Conservation (phyloP, 2,888 invertebrate species). For the Volucella inanis region DNA sequence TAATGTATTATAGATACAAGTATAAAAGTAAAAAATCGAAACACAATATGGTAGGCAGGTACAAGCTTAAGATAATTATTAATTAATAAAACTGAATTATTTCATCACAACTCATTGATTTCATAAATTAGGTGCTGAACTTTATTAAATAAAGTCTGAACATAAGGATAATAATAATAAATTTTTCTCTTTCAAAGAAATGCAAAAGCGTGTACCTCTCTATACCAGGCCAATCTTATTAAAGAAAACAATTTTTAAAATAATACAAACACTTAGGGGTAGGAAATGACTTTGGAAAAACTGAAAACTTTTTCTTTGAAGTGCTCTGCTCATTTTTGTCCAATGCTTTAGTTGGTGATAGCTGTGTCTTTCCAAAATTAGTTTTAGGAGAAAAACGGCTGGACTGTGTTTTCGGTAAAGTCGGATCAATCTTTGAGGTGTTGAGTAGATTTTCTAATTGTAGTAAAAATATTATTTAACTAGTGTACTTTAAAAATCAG, state of each 20-base stretch:
- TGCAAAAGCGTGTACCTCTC: too few species aligned
- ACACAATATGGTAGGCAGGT: too few species aligned
- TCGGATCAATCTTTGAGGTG: conserved; percentile 83
- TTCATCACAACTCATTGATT: too few species aligned
- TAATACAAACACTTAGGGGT: conserved; percentile 43
- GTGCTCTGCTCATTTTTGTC: conserved; percentile 62
- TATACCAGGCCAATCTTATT: too few species aligned
- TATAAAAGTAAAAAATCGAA: too few species aligned
- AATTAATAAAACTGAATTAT: too few species aligned
- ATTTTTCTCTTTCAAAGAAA: too few species aligned
- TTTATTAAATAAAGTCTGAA: too few species aligned
- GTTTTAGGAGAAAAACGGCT: conserved; percentile 78
- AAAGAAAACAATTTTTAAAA: too few species aligned
- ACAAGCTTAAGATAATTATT: too few species aligned
- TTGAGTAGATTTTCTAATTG: conserved; percentile 72
- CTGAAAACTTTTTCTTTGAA: conserved; percentile 81
- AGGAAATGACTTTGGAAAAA: conserved; percentile 80
- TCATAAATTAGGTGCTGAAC: too few species aligned
- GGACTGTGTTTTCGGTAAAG: conserved; percentile 58
- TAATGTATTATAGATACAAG: not conserved
- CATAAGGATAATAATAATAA: too few species aligned
- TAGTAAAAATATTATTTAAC: not conserved
- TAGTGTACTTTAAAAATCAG: conserved; percentile 9
- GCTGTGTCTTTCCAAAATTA: conserved; percentile 70
- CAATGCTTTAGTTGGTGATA: conserved; percentile 43